phyloP scores from a whole-genome alignment of 2,888 invertebrate species.

The Chamaedrilus cognettii region DNA sequence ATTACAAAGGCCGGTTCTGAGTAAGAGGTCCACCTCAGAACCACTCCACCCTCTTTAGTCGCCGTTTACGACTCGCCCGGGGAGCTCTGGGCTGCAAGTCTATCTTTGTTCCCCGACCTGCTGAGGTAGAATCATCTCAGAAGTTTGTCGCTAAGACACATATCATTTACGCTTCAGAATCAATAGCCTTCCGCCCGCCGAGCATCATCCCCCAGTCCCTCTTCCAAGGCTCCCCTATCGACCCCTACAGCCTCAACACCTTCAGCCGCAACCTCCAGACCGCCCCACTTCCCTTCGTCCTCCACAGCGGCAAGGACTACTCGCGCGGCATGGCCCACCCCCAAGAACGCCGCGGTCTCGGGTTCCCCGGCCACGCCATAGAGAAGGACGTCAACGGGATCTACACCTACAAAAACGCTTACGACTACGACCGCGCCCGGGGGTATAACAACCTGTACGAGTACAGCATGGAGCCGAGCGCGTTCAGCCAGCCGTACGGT shows the following conservation, averaged over 20 bases:
- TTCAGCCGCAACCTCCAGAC: not conserved
- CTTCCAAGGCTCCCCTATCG: not conserved
- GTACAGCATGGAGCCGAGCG: not conserved
- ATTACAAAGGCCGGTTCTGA: too few relatives aligned
- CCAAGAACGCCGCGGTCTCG: not conserved
- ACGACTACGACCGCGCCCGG: constrained; percentile 1
- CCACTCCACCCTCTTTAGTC: too few relatives aligned
- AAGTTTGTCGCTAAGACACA: too few relatives aligned
- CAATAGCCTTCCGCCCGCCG: not conserved
- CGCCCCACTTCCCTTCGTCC: not conserved
- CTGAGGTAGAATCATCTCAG: too few relatives aligned
- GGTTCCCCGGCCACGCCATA: constrained; percentile 6
- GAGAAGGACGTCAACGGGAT: not conserved
- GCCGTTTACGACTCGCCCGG: too few relatives aligned
- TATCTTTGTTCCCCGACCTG: too few relatives aligned
- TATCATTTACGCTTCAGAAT: not conserved
- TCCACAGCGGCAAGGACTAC: constrained; percentile 4
- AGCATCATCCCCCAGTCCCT: not conserved
- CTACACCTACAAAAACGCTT: constrained; percentile 4
- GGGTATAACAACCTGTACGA: constrained; percentile 1
- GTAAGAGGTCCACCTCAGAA: too few relatives aligned
- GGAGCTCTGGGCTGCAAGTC: too few relatives aligned
- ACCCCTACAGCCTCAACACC: not conserved
- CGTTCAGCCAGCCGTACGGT: not conserved
- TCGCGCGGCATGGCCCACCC: not conserved